Conservation (phyloP, 2,888 invertebrate species). For the Drosophila atripex region DNA sequence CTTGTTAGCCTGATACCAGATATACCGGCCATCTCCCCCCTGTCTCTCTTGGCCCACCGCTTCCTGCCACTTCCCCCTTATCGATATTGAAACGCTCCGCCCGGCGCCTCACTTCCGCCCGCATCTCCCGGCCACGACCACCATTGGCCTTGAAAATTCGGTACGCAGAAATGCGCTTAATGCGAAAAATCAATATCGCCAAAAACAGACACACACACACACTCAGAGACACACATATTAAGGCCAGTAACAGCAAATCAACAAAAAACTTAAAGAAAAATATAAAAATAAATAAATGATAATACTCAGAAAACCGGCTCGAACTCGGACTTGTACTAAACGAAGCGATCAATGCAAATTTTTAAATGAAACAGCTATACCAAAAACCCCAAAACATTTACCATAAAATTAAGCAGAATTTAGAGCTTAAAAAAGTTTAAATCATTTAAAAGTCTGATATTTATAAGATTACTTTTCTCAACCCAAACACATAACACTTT, state of each 20-base stretch:
- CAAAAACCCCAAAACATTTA: conserved; percentile 27
- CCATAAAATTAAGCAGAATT: conserved; percentile 2
- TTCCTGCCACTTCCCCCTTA: not conserved
- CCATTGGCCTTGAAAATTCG: conserved; percentile 75
- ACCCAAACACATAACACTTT: conserved; percentile 23
- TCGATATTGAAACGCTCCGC: not conserved
- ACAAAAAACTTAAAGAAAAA: conserved; percentile 26
- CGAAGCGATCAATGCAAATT: conserved; percentile 47
- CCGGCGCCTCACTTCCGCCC: conserved; percentile 11
- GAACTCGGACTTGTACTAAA: conserved; percentile 54
- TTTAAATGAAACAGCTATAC: conserved; percentile 50
- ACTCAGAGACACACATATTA: conserved; percentile 1
- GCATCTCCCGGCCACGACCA: conserved; percentile 25
- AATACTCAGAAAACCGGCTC: conserved; percentile 53
- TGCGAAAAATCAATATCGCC: conserved; percentile 77
- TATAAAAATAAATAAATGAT: conserved; percentile 43
- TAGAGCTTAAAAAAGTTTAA: conserved; percentile 3
- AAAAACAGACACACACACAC: conserved; percentile 45
- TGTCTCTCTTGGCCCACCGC: not conserved
- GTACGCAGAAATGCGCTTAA: conserved; percentile 79
- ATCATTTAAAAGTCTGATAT: no score
- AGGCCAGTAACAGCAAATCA: conserved; percentile 38
- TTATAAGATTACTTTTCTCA: conserved; percentile 6
- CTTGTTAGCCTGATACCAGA: conserved; percentile 61
- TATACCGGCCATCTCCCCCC: conserved; percentile 46